phyloP scores from a whole-genome alignment of 2,888 invertebrate genomes.

The Andrena dorsata region DNA sequence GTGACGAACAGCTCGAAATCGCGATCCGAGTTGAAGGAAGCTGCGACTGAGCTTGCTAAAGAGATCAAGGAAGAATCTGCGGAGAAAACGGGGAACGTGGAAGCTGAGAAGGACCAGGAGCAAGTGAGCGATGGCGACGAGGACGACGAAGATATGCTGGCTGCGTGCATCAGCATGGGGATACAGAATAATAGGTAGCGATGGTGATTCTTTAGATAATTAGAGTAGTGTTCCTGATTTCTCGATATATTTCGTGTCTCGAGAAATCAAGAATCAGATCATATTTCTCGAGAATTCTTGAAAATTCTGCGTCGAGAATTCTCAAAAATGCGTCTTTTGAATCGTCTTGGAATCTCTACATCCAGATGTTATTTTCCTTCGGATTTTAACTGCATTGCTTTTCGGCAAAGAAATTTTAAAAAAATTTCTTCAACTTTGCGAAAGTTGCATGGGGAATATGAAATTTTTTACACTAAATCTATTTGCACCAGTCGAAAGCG shows the following conservation, averaged over 20 bases:
- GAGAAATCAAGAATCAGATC: too few relatives aligned
- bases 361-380: too few relatives aligned
- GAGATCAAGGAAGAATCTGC: conserved; percentile 17
- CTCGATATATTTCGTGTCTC: background rate
- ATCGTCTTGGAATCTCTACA: too few relatives aligned
- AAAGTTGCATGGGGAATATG: too few relatives aligned
- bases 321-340: too few relatives aligned
- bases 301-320: too few relatives aligned
- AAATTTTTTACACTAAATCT: too few relatives aligned
- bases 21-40: conserved; percentile 21
- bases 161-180: conserved; percentile 90
- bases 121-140: conserved; percentile 85
- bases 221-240: background rate
- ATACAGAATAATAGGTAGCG: conserved; percentile 85
- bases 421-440: too few relatives aligned
- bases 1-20: conserved; percentile 46
- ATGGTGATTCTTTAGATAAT: background rate
- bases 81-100: conserved; percentile 41
- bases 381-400: too few relatives aligned
- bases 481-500: too few relatives aligned
- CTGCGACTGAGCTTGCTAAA: conserved; percentile 6
- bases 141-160: conserved; percentile 88
- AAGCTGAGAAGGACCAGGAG: conserved; percentile 70
- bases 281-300: too few relatives aligned
- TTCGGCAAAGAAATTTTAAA: too few relatives aligned